phyloP scores from a whole-genome alignment of 2,113 vertebrate species.

The Siphamia tubifer region DNA sequence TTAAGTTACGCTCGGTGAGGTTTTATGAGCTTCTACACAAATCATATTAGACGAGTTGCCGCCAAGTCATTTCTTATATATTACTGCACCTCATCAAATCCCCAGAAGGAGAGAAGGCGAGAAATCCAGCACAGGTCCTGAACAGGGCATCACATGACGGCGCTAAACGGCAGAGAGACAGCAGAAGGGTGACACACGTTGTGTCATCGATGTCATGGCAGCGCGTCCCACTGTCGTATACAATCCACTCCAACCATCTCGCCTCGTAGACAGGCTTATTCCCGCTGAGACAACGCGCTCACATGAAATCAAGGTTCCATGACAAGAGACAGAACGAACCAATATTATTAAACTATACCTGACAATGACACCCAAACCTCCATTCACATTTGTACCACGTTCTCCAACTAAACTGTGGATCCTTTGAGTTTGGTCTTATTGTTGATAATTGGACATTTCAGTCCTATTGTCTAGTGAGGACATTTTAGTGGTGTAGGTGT shows the following conservation, averaged over 20 bases:
- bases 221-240: slow-evolving; percentile 57
- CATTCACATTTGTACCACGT: too few relatives aligned
- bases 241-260: slow-evolving; percentile 59
- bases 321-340: slow-evolving; percentile 41
- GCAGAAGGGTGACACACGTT: slow-evolving; percentile 52
- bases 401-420: slow-evolving; percentile 2
- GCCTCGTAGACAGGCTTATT: slow-evolving; percentile 49
- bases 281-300: slow-evolving; percentile 50
- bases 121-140: slow-evolving; percentile 25
- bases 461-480: not conserved
- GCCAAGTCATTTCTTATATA: slow-evolving; percentile 69
- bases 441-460: too few relatives aligned
- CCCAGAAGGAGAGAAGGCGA: slow-evolving; percentile 32
- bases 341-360: slow-evolving; percentile 16
- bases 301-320: slow-evolving; percentile 31
- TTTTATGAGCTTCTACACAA: slow-evolving; percentile 75
- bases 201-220: slow-evolving; percentile 71
- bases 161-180: slow-evolving; percentile 51
- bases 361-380: slow-evolving; percentile 6
- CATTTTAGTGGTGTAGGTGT: not conserved
- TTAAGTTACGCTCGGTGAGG: slow-evolving; percentile 67
- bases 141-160: slow-evolving; percentile 7
- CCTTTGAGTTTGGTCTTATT: not conserved
- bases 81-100: slow-evolving; percentile 64
- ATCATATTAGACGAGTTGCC: slow-evolving; percentile 74